Conservation (phyloP, 2,113 vertebrate species). For the Atlantisia rogersi region DNA sequence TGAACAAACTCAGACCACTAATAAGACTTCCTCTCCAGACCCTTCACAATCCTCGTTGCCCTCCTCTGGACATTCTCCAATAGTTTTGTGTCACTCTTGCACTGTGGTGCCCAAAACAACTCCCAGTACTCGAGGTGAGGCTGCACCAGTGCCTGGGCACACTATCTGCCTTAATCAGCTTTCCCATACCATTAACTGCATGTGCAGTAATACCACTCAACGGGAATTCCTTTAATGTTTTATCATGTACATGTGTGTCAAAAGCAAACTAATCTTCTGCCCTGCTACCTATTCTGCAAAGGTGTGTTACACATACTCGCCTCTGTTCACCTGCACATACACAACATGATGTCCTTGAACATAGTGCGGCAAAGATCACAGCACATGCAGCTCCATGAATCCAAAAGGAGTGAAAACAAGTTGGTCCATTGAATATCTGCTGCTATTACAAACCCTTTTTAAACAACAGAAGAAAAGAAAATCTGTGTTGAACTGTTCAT, state of each 20-base stretch:
- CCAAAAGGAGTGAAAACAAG: not conserved
- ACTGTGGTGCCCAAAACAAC: no score
- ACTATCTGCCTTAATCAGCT: not conserved
- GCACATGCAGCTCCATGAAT: not conserved
- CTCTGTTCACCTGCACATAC: not conserved
- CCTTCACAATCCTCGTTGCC: no score
- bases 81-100: no score
- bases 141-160: no score
- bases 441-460: not conserved
- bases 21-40: no score
- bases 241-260: not conserved
- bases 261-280: slow-evolving; percentile 3
- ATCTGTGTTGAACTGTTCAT: not conserved
- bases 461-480: not conserved
- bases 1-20: no score
- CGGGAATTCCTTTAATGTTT: slow-evolving; percentile 33
- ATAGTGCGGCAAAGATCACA: not conserved
- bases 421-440: not conserved
- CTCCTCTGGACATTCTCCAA: no score
- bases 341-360: not conserved
- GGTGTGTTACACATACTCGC: not conserved
- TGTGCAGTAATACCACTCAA: not conserved
- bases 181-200: not conserved
- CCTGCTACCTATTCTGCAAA: not conserved
- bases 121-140: no score